Evolutionary conservation across 1,140 invertebrate species (phyloP).

Genomic region (Cydia fagiglandana): DNA sequence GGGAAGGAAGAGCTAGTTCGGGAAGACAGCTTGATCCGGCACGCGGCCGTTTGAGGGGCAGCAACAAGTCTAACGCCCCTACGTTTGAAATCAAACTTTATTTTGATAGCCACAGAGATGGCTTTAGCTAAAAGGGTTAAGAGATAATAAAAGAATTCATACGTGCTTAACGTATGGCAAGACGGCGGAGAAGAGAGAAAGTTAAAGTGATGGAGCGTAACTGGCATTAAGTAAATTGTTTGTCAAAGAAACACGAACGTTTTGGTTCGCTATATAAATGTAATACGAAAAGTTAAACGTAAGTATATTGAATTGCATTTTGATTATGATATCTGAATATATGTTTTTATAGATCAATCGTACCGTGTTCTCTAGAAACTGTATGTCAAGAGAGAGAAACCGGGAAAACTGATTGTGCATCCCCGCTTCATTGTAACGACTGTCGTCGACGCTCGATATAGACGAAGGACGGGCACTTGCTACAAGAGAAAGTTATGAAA

Average conservation of each 20-base stretch:
- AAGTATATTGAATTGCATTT: slow-evolving; percentile 34
- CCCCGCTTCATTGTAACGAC: slow-evolving; percentile 44
- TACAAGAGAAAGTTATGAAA: slow-evolving; percentile 53
- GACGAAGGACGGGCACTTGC: slow-evolving; percentile 45
- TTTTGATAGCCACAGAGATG: slow-evolving; percentile 41
- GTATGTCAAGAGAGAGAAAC: slow-evolving; percentile 44
- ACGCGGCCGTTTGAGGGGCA: slow-evolving; percentile 50
- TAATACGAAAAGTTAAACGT: slow-evolving; percentile 5
- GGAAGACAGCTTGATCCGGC: slow-evolving; percentile 66
- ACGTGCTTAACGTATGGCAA: slow-evolving; percentile 45
- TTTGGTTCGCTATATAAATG: slow-evolving; percentile 18
- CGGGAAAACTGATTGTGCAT: slow-evolving; percentile 49
- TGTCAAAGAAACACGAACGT: slow-evolving; percentile 38
- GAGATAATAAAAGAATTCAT: slow-evolving; percentile 49
- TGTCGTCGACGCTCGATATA: slow-evolving; percentile 50
- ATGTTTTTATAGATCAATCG: slow-evolving; percentile 6
- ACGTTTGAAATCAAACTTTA: slow-evolving; percentile 49
- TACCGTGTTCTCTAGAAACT: slow-evolving; percentile 37
- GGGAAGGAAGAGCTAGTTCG: slow-evolving; percentile 60
- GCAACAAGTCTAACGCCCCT: slow-evolving; percentile 56
- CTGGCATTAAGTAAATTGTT: slow-evolving; percentile 47
- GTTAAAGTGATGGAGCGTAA: slow-evolving; percentile 52
- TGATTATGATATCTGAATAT: not conserved
- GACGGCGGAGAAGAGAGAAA: slow-evolving; percentile 46
- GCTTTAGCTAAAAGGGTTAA: slow-evolving; percentile 37